These are phyloP conservation scores for Edolisoma coerulescens DNA, from an alignment of 2,113 vertebrate genomes.

Conservation along the genomic window DNA sequence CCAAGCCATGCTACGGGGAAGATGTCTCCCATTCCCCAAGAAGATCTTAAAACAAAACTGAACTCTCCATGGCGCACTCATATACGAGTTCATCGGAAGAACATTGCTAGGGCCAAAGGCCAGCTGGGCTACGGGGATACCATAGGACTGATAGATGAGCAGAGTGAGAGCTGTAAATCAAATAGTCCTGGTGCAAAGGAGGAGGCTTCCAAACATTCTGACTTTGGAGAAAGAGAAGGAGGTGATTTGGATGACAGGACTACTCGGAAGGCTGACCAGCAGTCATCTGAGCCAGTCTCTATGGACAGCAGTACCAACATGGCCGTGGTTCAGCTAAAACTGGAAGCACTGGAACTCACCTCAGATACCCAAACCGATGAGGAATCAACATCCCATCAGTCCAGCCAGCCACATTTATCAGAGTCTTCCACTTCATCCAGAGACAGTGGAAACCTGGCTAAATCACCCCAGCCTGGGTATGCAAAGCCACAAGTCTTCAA, in stretches of 20 bases:
- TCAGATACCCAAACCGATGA: not conserved
- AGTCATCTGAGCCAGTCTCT: slow-evolving; percentile 45
- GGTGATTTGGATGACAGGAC: slow-evolving; percentile 34
- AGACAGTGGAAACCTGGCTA: slow-evolving; percentile 59
- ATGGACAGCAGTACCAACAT: slow-evolving; percentile 22
- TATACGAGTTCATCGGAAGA: slow-evolving; percentile 87
- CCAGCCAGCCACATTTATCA: slow-evolving; percentile 16
- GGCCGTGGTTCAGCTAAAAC: slow-evolving; percentile 73
- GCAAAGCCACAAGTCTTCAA: slow-evolving; percentile 78
- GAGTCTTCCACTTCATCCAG: slow-evolving; percentile 59
- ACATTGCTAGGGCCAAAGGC: slow-evolving; percentile 77
- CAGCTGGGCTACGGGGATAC: slow-evolving; percentile 84
- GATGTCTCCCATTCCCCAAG: slow-evolving; percentile 64
- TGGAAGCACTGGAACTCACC: slow-evolving; percentile 78
- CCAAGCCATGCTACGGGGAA: slow-evolving; percentile 68
- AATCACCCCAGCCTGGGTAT: slow-evolving; percentile 52
- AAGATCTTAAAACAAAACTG: slow-evolving; percentile 73
- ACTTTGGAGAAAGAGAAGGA: not conserved
- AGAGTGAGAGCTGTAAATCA: slow-evolving; percentile 52
- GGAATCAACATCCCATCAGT: not conserved
- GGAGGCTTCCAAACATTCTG: not conserved
- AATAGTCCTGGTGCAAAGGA: slow-evolving; percentile 5
- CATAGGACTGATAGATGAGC: slow-evolving; percentile 78
- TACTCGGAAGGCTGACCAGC: slow-evolving; percentile 54
- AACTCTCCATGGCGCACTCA: slow-evolving; percentile 91